Evolutionary conservation across 2,113 vertebrate species (phyloP), one percentile per base, ranked within the genome.

Genomic region (Menura novaehollandiae): DNA sequence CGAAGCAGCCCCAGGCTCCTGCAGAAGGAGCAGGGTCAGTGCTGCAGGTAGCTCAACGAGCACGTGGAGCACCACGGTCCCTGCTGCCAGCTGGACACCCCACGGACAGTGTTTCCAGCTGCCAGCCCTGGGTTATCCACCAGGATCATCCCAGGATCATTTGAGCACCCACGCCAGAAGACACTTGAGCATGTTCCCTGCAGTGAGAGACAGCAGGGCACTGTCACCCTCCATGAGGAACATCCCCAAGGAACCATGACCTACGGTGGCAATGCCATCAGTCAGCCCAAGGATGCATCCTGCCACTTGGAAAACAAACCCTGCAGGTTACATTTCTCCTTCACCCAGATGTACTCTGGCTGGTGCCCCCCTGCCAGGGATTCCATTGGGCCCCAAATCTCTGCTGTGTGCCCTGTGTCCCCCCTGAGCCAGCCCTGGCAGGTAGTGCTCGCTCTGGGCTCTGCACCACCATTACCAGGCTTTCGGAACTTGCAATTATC

Each of bases 181-280:
- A 80, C 27, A 72, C 11, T 73, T 43, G 60, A 56, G 69, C 58
- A 8, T 2, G 7, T 8, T 83, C 33, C 67, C 46, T 1, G 0
- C 28, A 13, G 44, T 11, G 22, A 26, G 32, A 80, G 32, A 64
- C 47, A 91, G 52, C 55, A 15, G 26, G 12, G 28, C 62, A 30
- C 43, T 10, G 37, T 39, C 53, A 60, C 53, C 52, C 15, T 51
- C 47, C 7, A 0, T 1, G 56, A 43, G 60, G 39, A 43, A 4
- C 4, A 3, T 2, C 9, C 7, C 47, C 46, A 7, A 2, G 63
- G 28, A 68, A 2, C 7, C 49, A 33, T 0, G 0, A 3, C 18
- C 66, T 37, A 1, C 5, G 3, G 0, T 16, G 55, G 63, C 0
- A 0, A 28, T 46, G 58, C 75, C 58, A 6, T 15, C 5, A 1